These are phyloP conservation scores for Arenaria interpres DNA, from an alignment of 2,113 vertebrate species.

Conservation along the genomic window DNA sequence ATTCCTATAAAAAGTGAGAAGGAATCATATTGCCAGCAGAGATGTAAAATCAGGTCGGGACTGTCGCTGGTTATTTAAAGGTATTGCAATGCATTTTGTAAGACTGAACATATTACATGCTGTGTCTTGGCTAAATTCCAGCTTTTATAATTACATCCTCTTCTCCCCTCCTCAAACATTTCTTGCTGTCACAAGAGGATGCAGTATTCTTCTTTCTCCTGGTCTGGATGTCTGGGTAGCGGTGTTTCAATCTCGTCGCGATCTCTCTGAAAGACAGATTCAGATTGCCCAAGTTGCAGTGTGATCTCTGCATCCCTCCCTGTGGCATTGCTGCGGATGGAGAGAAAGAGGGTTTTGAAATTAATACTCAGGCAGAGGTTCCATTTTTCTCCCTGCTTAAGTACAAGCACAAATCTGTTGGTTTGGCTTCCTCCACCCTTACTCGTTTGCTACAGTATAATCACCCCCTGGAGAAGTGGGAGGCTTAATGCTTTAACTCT, in stretches of 20 bases:
- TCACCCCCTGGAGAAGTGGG: neutral
- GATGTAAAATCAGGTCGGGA: slow-evolving; percentile 64
- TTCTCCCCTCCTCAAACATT: slow-evolving; percentile 2
- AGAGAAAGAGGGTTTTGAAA: neutral
- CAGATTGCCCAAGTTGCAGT: neutral
- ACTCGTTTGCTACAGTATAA: neutral
- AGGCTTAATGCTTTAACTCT: neutral
- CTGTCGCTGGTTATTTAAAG: slow-evolving; percentile 63
- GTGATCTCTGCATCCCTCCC: neutral
- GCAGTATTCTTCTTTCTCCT: neutral
- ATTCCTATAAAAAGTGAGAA: slow-evolving; percentile 61
- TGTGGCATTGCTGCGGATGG: neutral
- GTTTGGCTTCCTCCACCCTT: neutral
- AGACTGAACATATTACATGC: slow-evolving; percentile 21
- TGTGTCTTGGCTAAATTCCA: slow-evolving; percentile 54
- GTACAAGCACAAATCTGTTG: neutral
- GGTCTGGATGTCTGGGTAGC: neutral
- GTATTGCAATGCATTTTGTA: slow-evolving; percentile 31
- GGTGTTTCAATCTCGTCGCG: neutral
- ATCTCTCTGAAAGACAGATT: neutral
- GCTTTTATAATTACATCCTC: slow-evolving; percentile 32
- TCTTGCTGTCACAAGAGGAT: neutral
- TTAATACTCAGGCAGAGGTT: neutral
- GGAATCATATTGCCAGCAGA: slow-evolving; percentile 35
- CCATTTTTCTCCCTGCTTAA: neutral